Base-by-base conservation (phyloP, 2,113 vertebrate species). In the Boulengeromyrus knoepffleri region DNA sequence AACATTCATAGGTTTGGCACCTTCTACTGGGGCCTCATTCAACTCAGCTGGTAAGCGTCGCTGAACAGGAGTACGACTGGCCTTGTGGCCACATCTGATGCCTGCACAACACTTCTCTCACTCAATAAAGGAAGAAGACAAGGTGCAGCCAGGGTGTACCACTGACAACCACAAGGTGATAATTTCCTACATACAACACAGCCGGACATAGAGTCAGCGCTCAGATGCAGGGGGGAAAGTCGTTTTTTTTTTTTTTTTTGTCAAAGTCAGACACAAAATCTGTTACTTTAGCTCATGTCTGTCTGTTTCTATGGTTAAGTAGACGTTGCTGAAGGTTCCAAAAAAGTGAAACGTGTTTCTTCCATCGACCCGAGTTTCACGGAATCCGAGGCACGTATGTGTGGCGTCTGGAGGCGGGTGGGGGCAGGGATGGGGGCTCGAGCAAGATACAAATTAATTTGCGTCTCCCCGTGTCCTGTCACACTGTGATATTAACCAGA, bases 401-500 rank as follows among this genome's bases (percentile, higher is more conserved):
- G 80, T 8, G 19, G 80, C 24, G 15, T 85, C 83, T 12, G 39
- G 36, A 9, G 36, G 36, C 2, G 2, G 36, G 17, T 46, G 39
- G 42, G 80, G 83, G 45, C 21, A 24, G 39, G 42, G 88, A 90
- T 86, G 47, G 45, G 88, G 88, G 90, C 88, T 88, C 80, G 62
- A 83, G 89, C 89, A 91, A 90, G 91, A 90, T 52, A 90, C 87
- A 83, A 93, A 93, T 92, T 93, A 92, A 93, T 92, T 89, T 91
- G 90, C 88, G 42, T 93, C 87, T 91, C 91, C 91, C 88, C 53
- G 42, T 66, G 90, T 91, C 93, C 93, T 93, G 93, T 94, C 92
- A 92, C 93, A 50, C 85, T 83, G 87, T 95, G 95, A 96, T 93
- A 91, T 94, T 95, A 94, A 95, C 93, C 95, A 96, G 96, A 94